phyloP scores from a whole-genome alignment of 2,113 vertebrate genomes.

The Silurus meridionalis region DNA sequence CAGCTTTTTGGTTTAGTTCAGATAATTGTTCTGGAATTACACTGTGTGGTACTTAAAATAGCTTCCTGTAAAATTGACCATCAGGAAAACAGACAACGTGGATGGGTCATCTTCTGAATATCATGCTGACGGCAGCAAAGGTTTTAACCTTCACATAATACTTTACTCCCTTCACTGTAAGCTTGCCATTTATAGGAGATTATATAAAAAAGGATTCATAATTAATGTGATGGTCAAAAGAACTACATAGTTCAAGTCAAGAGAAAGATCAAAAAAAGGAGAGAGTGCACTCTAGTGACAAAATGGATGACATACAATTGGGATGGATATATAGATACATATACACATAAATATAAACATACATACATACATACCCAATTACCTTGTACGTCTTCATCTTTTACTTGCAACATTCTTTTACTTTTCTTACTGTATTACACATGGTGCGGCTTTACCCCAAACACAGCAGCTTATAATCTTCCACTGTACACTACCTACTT shows the following conservation, averaged over 20 bases:
- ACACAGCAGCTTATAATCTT: background rate
- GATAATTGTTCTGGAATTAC: too few species aligned
- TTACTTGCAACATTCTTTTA: background rate
- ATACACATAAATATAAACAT: background rate
- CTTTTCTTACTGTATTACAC: background rate
- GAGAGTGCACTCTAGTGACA: slow-evolving; percentile 31
- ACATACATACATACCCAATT: background rate
- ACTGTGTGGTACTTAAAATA: background rate
- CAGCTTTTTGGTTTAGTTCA: background rate
- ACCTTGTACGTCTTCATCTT: background rate
- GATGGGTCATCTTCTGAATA: background rate
- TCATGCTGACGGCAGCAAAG: slow-evolving; percentile 18
- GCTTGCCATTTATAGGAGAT: slow-evolving; percentile 8
- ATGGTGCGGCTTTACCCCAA: background rate
- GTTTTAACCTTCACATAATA: background rate
- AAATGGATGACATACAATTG: background rate
- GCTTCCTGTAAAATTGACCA: background rate
- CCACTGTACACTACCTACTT: background rate
- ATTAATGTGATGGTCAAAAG: slow-evolving; percentile 2
- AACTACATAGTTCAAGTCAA: background rate
- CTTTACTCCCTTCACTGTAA: slow-evolving; percentile 9
- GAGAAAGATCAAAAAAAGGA: background rate
- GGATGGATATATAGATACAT: background rate
- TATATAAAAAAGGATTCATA: background rate
- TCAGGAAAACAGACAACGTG: background rate